These are phyloP conservation scores for Lithophane leautieri DNA, from an alignment of 2,888 invertebrate genomes.

Conservation along the genomic window DNA sequence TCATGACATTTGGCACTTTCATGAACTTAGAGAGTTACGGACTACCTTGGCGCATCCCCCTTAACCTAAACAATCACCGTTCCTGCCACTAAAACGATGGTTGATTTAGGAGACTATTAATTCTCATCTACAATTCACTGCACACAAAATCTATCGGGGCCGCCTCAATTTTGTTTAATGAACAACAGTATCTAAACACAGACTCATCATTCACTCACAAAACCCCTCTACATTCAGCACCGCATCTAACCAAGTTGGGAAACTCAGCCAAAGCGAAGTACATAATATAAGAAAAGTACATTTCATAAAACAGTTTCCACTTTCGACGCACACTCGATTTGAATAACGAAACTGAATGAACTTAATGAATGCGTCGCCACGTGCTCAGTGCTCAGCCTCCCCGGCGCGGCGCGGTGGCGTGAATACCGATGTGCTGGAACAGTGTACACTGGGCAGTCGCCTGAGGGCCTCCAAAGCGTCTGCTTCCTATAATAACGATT, in stretches of 20 bases:
- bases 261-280: conserved; percentile 33
- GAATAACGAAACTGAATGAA: conserved; percentile 70
- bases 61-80: no score
- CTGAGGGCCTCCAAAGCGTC: conserved; percentile 12
- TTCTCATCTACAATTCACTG: background rate
- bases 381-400: conserved; percentile 56
- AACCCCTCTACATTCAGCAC: background rate
- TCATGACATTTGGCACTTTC: no score
- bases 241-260: conserved; percentile 41
- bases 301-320: conserved; percentile 68
- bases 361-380: conserved; percentile 66
- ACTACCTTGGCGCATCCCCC: no score
- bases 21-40: no score
- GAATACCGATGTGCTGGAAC: conserved; percentile 59
- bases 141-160: background rate
- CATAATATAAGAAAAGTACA: conserved; percentile 48
- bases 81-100: no score
- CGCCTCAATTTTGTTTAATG: background rate
- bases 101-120: background rate
- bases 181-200: background rate
- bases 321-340: conserved; percentile 67
- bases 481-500: conserved; percentile 33
- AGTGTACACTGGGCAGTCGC: conserved; percentile 8
- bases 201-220: background rate
- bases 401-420: no score